Base-by-base conservation (phyloP, 2,113 vertebrate genomes). In the Panthera tigris region DNA sequence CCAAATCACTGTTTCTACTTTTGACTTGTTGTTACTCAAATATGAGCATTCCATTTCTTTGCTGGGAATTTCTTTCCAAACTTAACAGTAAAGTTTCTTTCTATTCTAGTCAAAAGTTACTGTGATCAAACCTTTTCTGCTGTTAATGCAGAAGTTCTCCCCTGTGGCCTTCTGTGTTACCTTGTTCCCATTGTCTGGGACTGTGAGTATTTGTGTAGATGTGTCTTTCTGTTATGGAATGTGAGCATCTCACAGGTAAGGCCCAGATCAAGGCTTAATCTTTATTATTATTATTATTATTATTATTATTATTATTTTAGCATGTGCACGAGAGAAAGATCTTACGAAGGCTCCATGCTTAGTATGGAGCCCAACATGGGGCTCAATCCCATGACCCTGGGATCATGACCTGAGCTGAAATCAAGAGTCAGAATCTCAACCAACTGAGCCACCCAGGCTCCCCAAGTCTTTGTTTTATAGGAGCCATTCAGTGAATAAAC, bases 91-190 rank as follows among this genome's bases (percentile, higher is more conserved):
- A 66, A 65, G 74, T 79, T 52, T 86, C 29, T 95, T 94, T 18
- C 69, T 65, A n/a, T 63, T 11, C 23, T 66, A 9, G 21, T 78
- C 11, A 57, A 45, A 57, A 79, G 36, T 33, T 2, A 50, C 16
- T 74, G 5, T 65, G 29, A 57, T n/a, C 23, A 66, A 65, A 41
- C 18, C n/a, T 79, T 85, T 36, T 82, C 27, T 61, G n/a, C 45
- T 45, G 15, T 41, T 25, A 19, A 31, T 31, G 41, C 11, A 36
- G 71, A 39, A 16, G 13, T 66, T 84, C 5, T 69, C 50, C n/a
- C 16, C 15, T 29, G 0, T 31, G 12, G n/a, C n/a, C n/a, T 31
- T 45, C 16, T 0, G 0, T 31, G 27, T 48, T 15, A 27, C 25
- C 61, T 74, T 69, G 65, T 87, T 66, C 45, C 61, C 4, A 15